A percentile compares a stretch with the other conserved stretches of the same genome.
Evolutionary conservation across 1,140 invertebrate species (phyloP).

Genomic region (Galleria mellonella): DNA sequence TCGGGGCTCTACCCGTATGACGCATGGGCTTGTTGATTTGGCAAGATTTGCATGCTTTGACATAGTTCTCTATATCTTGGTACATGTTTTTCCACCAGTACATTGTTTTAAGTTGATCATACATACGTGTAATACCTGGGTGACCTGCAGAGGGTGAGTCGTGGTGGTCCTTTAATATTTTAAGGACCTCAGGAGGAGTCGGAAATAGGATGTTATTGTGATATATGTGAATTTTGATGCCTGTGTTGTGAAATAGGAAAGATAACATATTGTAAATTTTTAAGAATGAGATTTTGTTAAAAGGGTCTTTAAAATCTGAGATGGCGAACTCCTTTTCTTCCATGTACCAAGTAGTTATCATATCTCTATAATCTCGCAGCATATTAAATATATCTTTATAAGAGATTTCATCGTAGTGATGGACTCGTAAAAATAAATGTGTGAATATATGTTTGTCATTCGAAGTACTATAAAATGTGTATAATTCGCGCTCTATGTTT

Average conservation of each 20-base stretch:
- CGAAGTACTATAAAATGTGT: background rate
- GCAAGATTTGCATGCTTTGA: constrained; percentile 27
- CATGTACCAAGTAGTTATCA: background rate
- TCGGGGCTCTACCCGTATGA: constrained; percentile 25
- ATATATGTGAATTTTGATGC: constrained; percentile 9
- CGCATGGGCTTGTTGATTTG: constrained; percentile 31
- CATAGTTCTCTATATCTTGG: constrained; percentile 27
- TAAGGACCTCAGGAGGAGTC: constrained; percentile 12
- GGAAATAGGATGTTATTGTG: constrained; percentile 4
- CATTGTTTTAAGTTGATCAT: constrained; percentile 22
- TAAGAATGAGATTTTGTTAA: background rate
- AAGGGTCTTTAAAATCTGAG: constrained; percentile 9
- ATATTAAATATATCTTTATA: background rate
- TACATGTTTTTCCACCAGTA: constrained; percentile 36
- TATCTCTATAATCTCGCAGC: background rate
- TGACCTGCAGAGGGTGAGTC: constrained; percentile 24
- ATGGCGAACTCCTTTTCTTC: constrained; percentile 6
- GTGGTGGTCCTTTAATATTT: constrained; percentile 29
- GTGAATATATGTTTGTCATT: background rate
- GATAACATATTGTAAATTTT: constrained; percentile 18
- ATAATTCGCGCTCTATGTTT: background rate
- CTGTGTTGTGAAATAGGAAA: constrained; percentile 6
- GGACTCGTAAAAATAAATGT: background rate
- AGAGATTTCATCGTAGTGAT: background rate
- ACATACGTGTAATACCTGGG: constrained; percentile 19